These are phyloP conservation scores for Drosophila nr. fundita DNA, from an alignment of 2,888 invertebrate species.

Conservation along the genomic window DNA sequence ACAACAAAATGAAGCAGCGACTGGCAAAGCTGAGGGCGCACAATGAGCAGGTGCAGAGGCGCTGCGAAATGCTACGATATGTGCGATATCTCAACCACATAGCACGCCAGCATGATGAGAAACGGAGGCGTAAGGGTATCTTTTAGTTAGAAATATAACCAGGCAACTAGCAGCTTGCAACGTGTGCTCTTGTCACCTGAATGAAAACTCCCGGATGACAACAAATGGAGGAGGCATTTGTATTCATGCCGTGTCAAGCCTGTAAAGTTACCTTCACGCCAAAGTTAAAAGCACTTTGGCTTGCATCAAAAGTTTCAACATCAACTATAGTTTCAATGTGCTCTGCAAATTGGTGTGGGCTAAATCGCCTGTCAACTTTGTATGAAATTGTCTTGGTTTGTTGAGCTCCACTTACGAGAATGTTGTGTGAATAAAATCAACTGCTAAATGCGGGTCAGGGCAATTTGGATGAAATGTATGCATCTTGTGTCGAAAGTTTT, in stretches of 20 bases:
- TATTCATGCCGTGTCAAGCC: slow-evolving; percentile 39
- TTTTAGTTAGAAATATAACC: slow-evolving; percentile 31
- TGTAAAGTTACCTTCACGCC: slow-evolving; percentile 18
- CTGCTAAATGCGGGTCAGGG: slow-evolving; percentile 42
- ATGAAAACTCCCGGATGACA: not conserved
- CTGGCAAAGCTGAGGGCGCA: slow-evolving; percentile 15
- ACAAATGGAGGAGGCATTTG: slow-evolving; percentile 10
- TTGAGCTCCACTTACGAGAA: slow-evolving; percentile 26
- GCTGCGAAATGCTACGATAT: slow-evolving; percentile 20
- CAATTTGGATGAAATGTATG: slow-evolving; percentile 30
- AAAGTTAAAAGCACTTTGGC: slow-evolving; percentile 39
- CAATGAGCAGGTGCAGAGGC: slow-evolving; percentile 26
- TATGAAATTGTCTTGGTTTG: slow-evolving; percentile 1
- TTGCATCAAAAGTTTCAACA: slow-evolving; percentile 51
- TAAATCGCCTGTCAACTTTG: slow-evolving; percentile 26
- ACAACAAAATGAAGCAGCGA: not conserved
- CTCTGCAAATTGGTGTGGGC: slow-evolving; percentile 3
- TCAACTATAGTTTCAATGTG: slow-evolving; percentile 29
- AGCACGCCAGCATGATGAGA: slow-evolving; percentile 25
- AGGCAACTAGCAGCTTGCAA: not conserved
- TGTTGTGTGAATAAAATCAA: slow-evolving; percentile 6
- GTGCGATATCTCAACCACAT: slow-evolving; percentile 26
- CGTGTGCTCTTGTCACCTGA: slow-evolving; percentile 18
- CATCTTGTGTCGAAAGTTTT: slow-evolving; percentile 9
- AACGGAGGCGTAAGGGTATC: slow-evolving; percentile 31